These are phyloP conservation scores for Arion vulgaris DNA, from an alignment of 1,140 invertebrate species.

Conservation along the genomic window DNA sequence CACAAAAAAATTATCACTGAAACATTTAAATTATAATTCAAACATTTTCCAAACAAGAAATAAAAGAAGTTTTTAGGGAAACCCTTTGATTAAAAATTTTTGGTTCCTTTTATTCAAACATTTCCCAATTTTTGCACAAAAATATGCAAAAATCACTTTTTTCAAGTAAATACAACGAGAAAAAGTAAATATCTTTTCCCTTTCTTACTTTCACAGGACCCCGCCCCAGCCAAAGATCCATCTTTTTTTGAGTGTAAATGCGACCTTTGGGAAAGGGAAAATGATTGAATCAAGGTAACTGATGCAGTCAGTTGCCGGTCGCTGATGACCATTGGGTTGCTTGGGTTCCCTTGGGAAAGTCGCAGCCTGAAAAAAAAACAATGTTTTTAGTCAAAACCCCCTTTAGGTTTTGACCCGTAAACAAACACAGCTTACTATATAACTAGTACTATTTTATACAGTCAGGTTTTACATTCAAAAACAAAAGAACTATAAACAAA, in stretches of 20 bases:
- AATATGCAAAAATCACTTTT: no score
- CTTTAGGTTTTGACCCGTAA: not conserved
- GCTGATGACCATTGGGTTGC: slow-evolving; percentile 48
- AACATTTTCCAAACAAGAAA: not conserved
- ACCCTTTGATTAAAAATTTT: no score
- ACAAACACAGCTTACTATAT: no score
- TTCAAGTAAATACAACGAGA: no score
- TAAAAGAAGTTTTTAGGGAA: not conserved
- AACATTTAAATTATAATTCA: not conserved
- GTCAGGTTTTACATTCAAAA: no score
- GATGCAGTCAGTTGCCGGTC: slow-evolving; percentile 55
- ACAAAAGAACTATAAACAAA: no score
- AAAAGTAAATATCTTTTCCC: no score
- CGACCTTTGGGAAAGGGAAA: slow-evolving; percentile 50
- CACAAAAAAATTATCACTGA: not conserved
- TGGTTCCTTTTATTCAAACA: no score
- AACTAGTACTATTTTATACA: no score
- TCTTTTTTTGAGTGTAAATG: slow-evolving; percentile 52
- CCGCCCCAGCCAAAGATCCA: slow-evolving; percentile 56
- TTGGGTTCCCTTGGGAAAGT: slow-evolving; percentile 57
- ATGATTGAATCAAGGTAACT: slow-evolving; percentile 47
- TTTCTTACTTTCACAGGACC: slow-evolving; percentile 51
- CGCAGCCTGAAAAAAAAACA: slow-evolving; percentile 56
- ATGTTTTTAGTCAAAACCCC: not conserved
- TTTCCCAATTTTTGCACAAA: no score